Evolutionary conservation across 2,888 invertebrate species (phyloP).

Genomic region (Ashinkailepas kermadecensis): DNA sequence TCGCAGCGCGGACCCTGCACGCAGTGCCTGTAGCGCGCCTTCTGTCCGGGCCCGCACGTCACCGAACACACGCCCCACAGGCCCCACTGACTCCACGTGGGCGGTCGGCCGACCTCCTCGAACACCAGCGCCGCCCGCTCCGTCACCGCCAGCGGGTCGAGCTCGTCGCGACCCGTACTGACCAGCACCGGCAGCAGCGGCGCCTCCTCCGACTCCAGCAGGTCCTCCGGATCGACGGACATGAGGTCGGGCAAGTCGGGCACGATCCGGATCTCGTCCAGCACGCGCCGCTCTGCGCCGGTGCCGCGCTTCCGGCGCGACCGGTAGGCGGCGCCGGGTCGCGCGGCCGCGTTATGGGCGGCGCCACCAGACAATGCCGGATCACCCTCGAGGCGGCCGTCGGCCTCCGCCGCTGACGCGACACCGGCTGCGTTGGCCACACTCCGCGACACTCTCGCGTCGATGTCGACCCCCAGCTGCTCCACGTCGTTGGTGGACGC

Average conservation of each 20-base stretch:
- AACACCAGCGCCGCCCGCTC: conserved; percentile 1
- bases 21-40: conserved; percentile 12
- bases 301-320: neutral
- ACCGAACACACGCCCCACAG: neutral
- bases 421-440: neutral
- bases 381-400: too few species aligned
- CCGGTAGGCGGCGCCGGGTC: too few species aligned
- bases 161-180: neutral
- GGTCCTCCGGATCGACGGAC: neutral
- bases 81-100: neutral
- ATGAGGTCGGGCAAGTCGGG: neutral
- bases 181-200: conserved; percentile 8
- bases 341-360: too few species aligned
- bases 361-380: too few species aligned
- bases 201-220: conserved; percentile 1
- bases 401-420: neutral
- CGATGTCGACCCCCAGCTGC: neutral
- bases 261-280: conserved; percentile 11
- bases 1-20: conserved; percentile 5
- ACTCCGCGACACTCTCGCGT: neutral
- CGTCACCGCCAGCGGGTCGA: neutral
- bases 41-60: conserved; percentile 6
- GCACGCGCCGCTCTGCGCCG: neutral
- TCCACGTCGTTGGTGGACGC: neutral
- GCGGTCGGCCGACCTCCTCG: neutral